These are phyloP conservation scores for Acridotheres tristis DNA, from an alignment of 2,797 vertebrate species.

Conservation along the genomic window DNA sequence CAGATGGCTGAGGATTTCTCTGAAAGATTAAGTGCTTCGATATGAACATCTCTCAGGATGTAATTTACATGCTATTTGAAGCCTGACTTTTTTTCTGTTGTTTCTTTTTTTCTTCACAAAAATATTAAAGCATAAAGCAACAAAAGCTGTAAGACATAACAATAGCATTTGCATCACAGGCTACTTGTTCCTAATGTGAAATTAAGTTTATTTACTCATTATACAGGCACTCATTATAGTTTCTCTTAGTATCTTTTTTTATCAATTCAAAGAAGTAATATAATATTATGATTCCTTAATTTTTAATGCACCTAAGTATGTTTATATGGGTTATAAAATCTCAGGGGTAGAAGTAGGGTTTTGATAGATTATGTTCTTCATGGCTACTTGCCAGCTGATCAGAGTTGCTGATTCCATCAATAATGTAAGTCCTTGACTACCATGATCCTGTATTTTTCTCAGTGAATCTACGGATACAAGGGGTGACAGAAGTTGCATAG, in stretches of 20 bases:
- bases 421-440: background rate
- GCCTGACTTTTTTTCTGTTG: background rate
- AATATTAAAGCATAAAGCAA: background rate
- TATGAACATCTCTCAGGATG: background rate
- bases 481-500: background rate
- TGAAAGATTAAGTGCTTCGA: constrained; percentile 7
- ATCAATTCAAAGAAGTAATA: background rate
- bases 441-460: background rate
- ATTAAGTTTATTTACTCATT: background rate
- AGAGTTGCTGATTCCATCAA: background rate
- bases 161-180: background rate
- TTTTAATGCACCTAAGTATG: background rate
- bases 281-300: background rate
- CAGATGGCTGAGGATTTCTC: constrained; percentile 41
- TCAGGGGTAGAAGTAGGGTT: background rate
- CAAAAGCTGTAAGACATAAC: background rate
- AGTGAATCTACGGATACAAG: background rate
- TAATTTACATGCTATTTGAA: constrained; percentile 13
- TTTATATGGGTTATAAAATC: background rate
- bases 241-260: background rate
- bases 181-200: background rate
- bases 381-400: background rate
- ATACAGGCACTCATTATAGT: background rate
- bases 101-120: background rate
- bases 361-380: background rate